Percentiles rank a stretch among this genome's conserved stretches.
These are phyloP conservation scores for Propsilocerus akamusi DNA, from an alignment of 1,140 invertebrate species.

Conservation along the genomic window DNA sequence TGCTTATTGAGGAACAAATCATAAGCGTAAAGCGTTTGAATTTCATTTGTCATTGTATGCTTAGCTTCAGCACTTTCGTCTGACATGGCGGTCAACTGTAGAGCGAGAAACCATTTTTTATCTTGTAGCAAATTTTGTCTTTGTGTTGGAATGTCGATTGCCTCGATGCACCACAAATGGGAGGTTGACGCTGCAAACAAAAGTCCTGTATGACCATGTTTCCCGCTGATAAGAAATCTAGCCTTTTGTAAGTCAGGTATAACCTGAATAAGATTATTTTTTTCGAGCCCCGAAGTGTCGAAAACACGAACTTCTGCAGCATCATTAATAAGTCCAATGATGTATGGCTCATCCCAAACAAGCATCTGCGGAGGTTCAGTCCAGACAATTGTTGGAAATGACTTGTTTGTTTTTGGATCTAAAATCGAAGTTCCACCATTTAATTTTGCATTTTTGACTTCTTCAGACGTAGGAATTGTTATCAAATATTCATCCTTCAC, in stretches of 20 bases:
- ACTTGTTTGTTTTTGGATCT: constrained; percentile 11
- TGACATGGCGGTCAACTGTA: constrained; percentile 78
- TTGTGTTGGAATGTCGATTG: constrained; percentile 61
- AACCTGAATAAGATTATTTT: constrained; percentile 50
- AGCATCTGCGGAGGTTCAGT: constrained; percentile 14
- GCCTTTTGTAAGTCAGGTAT: constrained; percentile 49
- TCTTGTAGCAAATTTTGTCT: constrained; percentile 61
- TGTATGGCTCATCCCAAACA: constrained; percentile 80
- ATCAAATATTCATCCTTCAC: constrained; percentile 19
- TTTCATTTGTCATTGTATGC: constrained; percentile 59
- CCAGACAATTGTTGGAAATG: constrained; percentile 14
- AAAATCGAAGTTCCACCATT: constrained; percentile 5
- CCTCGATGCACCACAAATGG: constrained; percentile 69
- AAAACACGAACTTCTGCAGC: constrained; percentile 66
- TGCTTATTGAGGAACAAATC: constrained; percentile 76
- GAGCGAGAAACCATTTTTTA: constrained; percentile 87
- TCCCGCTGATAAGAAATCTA: constrained; percentile 29
- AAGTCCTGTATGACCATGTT: constrained; percentile 46
- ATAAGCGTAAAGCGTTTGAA: constrained; percentile 78
- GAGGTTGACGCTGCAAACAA: constrained; percentile 73
- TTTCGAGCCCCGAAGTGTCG: constrained; percentile 42
- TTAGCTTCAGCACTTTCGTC: constrained; percentile 68
- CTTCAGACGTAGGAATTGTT: constrained; percentile 11
- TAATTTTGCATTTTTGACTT: constrained; percentile 10
- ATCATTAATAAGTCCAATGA: constrained; percentile 64